Base-by-base conservation (phyloP, 1,140 invertebrate genomes). In the Papilio helenus region DNA sequence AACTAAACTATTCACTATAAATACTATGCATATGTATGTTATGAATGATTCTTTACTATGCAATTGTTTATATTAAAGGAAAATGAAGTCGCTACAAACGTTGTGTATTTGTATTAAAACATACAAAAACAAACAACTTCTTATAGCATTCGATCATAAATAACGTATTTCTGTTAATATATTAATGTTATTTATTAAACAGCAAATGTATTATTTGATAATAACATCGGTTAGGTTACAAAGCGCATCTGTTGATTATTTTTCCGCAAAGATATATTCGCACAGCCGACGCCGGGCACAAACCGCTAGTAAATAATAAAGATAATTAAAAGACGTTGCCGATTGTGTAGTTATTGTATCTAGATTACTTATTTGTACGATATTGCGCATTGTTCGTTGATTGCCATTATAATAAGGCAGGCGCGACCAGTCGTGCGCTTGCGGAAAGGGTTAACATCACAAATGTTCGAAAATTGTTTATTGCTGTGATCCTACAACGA, bases 371-470 rank as follows among this genome's bases (percentile, higher is more conserved):
- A 74, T 74, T 74, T 44, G 82, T 79, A 77, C 26, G 74, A 79
- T 81, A 86, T 82, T 87, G 82, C 78, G 81, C 81, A 84, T 85
- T 79, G 79, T 86, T 85, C 80, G 81, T 80, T 87, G 85, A 87
- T 87, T 85, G 81, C 80, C 79, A 81, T 82, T 81, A 80, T 86
- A 85, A 86, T 87, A 85, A 83, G 79, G 77, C 80, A 82, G 79
- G 76, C 76, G 49, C 73, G 68, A 61, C 20, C 23, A 76, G 68
- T 42, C n/a, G 51, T 49, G 12, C 16, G 16, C 18, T 39, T 79
- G 72, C 80, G 85, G 82, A 85, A 85, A 84, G 83, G 84, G 86
- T 88, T 88, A 85, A 82, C 79, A n/a, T n/a, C n/a, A n/a, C n/a
- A n/a, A n/a, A n/a, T n/a, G n/a, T n/a, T n/a, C n/a, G n/a, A n/a